A percentile compares a stretch with the other conserved stretches of the same genome.
phyloP scores from a whole-genome alignment of 2,888 invertebrate species.

The Melangyna quadrimaculata region DNA sequence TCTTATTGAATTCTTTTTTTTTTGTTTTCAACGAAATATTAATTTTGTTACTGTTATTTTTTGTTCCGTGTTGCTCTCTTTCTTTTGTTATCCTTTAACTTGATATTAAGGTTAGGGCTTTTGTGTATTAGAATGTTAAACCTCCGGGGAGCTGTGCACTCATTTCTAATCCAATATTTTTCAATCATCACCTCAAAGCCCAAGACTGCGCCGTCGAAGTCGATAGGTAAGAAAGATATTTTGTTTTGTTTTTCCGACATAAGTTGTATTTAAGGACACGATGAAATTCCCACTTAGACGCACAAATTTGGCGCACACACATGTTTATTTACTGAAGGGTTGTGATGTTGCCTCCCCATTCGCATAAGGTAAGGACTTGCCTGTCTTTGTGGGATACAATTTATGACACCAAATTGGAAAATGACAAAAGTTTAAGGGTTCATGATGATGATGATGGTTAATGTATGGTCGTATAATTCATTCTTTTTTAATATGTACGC shows the following conservation, averaged over 20 bases:
- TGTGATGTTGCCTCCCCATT: neutral
- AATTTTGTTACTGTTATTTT: slow-evolving; percentile 43
- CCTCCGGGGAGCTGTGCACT: slow-evolving; percentile 44
- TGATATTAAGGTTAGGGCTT: slow-evolving; percentile 11
- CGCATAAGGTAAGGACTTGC: too few relatives aligned
- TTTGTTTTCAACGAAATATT: slow-evolving; percentile 42
- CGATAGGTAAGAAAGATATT: neutral
- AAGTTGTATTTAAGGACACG: slow-evolving; percentile 14
- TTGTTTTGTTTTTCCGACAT: neutral
- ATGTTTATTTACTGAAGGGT: neutral
- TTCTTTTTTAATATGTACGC: neutral
- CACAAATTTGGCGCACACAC: neutral
- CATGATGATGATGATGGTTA: neutral
- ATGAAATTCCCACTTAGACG: neutral
- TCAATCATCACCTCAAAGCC: slow-evolving; percentile 59
- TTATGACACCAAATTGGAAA: slow-evolving; percentile 5
- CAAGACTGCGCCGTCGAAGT: neutral
- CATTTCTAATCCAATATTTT: slow-evolving; percentile 64
- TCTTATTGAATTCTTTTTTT: slow-evolving; percentile 19
- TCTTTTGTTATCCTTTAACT: slow-evolving; percentile 43
- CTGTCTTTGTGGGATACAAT: neutral
- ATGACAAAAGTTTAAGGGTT: slow-evolving; percentile 22
- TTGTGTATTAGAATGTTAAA: slow-evolving; percentile 6
- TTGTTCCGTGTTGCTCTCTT: neutral
- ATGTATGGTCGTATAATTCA: neutral